These are phyloP conservation scores for Acanthosepion esculentum DNA, from an alignment of 2,888 invertebrate species.

Conservation along the genomic window DNA sequence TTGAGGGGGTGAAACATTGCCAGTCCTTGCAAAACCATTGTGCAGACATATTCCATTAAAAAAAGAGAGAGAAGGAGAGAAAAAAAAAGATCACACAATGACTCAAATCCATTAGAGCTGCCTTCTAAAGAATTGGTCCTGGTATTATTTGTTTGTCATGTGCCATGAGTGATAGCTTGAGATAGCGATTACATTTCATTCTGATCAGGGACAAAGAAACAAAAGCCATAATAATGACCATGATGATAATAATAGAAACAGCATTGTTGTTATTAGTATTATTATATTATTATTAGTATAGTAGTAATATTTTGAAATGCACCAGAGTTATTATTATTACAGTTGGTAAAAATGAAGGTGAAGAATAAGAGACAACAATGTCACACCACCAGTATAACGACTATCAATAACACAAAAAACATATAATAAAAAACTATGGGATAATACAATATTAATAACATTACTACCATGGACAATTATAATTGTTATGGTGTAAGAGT, in stretches of 20 bases:
- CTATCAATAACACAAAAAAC: too few relatives aligned
- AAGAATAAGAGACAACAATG: too few relatives aligned
- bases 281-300: not conserved
- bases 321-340: not conserved
- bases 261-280: not conserved
- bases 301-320: too few relatives aligned
- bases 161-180: not conserved
- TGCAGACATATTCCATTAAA: not conserved
- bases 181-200: not conserved
- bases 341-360: too few relatives aligned
- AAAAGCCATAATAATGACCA: not conserved
- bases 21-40: not conserved
- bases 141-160: conserved; percentile 8
- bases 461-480: too few relatives aligned
- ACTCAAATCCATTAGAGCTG: conserved; percentile 1
- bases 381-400: too few relatives aligned
- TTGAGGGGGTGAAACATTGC: not conserved
- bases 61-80: not conserved
- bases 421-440: too few relatives aligned
- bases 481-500: too few relatives aligned
- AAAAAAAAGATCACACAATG: not conserved
- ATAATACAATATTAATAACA: too few relatives aligned
- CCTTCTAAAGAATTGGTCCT: not conserved
- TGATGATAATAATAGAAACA: not conserved
- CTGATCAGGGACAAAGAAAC: not conserved